Evolutionary conservation across 1,140 invertebrate species (phyloP), one percentile per base, ranked within the genome.

Genomic region (Mercenaria mercenaria): DNA sequence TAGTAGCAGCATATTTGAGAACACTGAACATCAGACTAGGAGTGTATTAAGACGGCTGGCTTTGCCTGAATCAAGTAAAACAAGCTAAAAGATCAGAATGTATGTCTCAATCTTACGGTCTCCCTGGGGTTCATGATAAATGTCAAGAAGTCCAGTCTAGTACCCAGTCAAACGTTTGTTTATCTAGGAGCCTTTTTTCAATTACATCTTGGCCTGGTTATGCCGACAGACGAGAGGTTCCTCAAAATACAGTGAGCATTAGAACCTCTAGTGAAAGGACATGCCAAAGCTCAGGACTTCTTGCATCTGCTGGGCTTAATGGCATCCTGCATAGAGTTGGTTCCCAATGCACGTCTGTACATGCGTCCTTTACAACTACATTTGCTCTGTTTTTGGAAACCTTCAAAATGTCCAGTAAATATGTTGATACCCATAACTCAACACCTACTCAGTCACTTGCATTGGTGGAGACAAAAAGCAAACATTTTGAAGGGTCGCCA

Each of bases 11-110:
- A 13, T 50, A 50, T 50, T 34, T 84, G 6, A 74, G 69, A 83
- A 61, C 29, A 11, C 26, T 29, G n/a, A 79, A 50, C 47, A 26
- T 84, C 6, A 47, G 72, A 34, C 56, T 83, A 29, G 80, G 69
- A 77, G 80, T 76, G 0, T 84, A 83, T 67, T 50, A 74, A 26
- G 79, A 89, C 88, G 69, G 79, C 47, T 89, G 79, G 41, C 59
- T 81, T 26, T 0, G 8, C 0, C 52, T 74, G 6, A 61, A 67
- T 76, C 26, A 43, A 29, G 4, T 32, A 20, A 77, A 69, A 67
- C 0, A 80, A 11, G n/a, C 6, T 59, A 29, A 26, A 26, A 39
- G 11, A 18, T 39, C 20, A 29, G 26, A 34, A 64, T 34, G 4
- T 34, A 61, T 59, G 52, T 4, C 29, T 82, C 10, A 61, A 37